Percentiles rank a stretch among this genome's conserved stretches.
These are phyloP conservation scores for Nymphalis io DNA, from an alignment of 1,140 invertebrate species.

Conservation along the genomic window DNA sequence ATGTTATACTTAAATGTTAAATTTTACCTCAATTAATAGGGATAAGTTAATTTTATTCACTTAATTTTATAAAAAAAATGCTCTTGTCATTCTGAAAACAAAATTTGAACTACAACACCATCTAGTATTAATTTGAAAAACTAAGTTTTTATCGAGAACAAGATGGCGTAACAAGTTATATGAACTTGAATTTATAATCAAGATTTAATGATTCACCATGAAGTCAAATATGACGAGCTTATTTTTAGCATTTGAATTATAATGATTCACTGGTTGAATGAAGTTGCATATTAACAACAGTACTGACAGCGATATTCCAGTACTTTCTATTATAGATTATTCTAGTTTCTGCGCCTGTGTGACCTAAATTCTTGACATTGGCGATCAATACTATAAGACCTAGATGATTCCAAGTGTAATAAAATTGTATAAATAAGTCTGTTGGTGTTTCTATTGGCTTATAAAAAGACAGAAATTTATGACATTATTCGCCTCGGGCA, in stretches of 20 bases:
- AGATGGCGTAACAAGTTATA: slow-evolving; percentile 16
- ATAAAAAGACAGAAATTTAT: too few relatives aligned
- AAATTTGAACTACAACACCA: not conserved
- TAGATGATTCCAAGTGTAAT: not conserved
- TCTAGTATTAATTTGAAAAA: not conserved
- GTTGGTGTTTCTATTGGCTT: not conserved
- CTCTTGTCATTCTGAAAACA: not conserved
- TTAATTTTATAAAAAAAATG: too few relatives aligned
- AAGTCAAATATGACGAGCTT: not conserved
- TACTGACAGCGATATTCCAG: slow-evolving; percentile 22
- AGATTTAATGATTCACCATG: not conserved
- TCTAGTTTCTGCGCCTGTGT: slow-evolving; percentile 32
- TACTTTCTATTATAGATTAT: slow-evolving; percentile 22
- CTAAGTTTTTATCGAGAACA: not conserved
- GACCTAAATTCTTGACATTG: slow-evolving; percentile 37
- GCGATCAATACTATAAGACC: slow-evolving; percentile 31
- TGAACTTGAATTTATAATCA: not conserved
- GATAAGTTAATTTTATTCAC: too few relatives aligned
- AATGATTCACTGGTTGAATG: not conserved
- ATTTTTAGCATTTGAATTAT: not conserved
- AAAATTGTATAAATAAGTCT: not conserved
- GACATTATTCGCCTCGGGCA: too few relatives aligned
- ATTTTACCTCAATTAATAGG: too few relatives aligned
- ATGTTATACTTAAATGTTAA: too few relatives aligned
- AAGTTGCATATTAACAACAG: not conserved